Percentiles rank a stretch among this genome's conserved stretches.
Conservation (phyloP, 2,113 vertebrate genomes). For the Marmota monax region DNA sequence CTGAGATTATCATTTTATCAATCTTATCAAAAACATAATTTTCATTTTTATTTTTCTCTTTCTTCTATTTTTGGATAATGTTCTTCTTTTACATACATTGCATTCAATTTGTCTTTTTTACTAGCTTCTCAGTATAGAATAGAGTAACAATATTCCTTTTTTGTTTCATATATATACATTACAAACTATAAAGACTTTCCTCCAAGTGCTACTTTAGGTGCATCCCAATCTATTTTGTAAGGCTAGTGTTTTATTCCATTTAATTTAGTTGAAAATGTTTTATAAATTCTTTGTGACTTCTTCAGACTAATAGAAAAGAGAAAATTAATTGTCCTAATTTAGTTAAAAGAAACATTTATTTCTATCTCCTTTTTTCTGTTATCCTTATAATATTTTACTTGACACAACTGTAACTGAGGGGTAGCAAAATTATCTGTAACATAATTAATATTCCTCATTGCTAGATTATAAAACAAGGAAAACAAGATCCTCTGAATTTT, state of each 20-base stretch:
- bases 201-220: neutral
- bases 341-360: neutral
- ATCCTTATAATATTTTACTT: neutral
- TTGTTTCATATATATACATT: neutral
- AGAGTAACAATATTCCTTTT: neutral
- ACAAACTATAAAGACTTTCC: neutral
- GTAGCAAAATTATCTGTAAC: neutral
- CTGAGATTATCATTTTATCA: neutral
- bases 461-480: neutral
- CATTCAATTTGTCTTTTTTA: neutral
- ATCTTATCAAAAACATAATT: neutral
- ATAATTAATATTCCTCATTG: neutral
- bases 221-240: neutral
- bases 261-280: neutral
- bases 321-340: neutral
- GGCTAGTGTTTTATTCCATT: neutral
- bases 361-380: neutral
- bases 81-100: neutral
- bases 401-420: neutral
- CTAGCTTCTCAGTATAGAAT: neutral
- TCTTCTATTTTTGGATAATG: neutral
- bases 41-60: neutral
- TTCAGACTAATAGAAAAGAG: neutral
- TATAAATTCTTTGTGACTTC: neutral
- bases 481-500: neutral